Conservation (phyloP, 2,113 vertebrate genomes). For the Copsychus sechellarum region DNA sequence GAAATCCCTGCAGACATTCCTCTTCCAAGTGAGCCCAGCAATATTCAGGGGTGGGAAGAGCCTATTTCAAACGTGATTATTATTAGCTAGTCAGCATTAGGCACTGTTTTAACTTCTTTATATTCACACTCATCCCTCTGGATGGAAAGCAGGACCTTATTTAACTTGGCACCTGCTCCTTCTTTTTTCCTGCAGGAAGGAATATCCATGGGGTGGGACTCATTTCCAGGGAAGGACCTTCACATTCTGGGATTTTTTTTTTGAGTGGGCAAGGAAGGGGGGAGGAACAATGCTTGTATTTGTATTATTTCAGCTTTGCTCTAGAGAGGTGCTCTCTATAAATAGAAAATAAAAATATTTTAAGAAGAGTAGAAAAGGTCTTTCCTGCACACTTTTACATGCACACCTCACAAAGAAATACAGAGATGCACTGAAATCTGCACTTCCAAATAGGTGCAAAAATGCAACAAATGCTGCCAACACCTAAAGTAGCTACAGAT, state of each 20-base stretch:
- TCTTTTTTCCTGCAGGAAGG: not conserved
- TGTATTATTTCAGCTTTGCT: not conserved
- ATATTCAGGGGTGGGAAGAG: not conserved
- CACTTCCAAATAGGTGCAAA: not conserved
- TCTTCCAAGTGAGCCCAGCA: conserved; percentile 17
- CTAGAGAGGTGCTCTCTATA: not conserved
- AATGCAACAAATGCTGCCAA: not conserved
- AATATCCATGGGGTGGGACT: not conserved
- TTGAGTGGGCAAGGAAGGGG: not conserved
- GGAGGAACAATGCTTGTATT: not conserved
- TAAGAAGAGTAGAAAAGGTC: not conserved
- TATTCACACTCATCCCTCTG: not conserved
- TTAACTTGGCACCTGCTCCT: not conserved
- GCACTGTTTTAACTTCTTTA: not conserved
- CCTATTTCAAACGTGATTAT: not conserved
- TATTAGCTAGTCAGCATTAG: not conserved
- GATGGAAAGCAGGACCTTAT: not conserved
- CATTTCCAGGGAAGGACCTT: not conserved
- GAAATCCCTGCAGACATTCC: not conserved
- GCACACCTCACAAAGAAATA: not conserved
- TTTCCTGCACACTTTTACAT: not conserved
- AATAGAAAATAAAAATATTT: not conserved
- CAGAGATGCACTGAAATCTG: not conserved
- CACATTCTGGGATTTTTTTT: not conserved
- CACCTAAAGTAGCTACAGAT: not conserved